Percentiles rank a stretch among this genome's conserved stretches.
These are phyloP conservation scores for Scyliorhinus canicula DNA, from an alignment of 2,797 vertebrate genomes.

Conservation along the genomic window DNA sequence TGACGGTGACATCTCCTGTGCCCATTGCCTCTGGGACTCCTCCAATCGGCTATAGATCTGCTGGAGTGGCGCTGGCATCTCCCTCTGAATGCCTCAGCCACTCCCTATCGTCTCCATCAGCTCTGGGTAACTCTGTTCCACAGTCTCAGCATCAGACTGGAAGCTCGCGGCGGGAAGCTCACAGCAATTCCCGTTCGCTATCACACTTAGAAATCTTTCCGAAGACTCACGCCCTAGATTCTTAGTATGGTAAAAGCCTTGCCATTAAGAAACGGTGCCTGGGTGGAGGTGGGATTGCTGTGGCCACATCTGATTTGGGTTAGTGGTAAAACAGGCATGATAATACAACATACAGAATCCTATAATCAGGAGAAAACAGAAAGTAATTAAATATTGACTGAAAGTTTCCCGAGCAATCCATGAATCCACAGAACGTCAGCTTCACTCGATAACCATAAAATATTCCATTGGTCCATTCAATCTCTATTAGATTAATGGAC, in stretches of 20 bases:
- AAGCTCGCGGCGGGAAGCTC: no score
- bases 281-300: background rate
- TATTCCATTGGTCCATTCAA: conserved; percentile 43
- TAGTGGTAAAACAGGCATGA: background rate
- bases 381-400: conserved; percentile 52
- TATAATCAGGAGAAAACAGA: background rate
- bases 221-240: no score
- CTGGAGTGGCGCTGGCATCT: no score
- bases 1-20: no score
- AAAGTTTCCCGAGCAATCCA: conserved; percentile 43
- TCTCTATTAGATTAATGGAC: conserved; percentile 48
- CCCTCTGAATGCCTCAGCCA: no score
- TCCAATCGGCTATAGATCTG: no score
- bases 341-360: background rate
- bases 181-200: no score
- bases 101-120: no score
- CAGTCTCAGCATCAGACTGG: no score
- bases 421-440: conserved; percentile 44
- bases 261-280: background rate
- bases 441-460: conserved; percentile 51
- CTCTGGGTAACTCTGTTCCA: no score
- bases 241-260: background rate
- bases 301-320: background rate
- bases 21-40: no score
- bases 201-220: no score